Percentiles rank a stretch among this genome's conserved stretches.
These are phyloP conservation scores for Eurosta solidaginis DNA, from an alignment of 1,140 invertebrate genomes.

Conservation along the genomic window DNA sequence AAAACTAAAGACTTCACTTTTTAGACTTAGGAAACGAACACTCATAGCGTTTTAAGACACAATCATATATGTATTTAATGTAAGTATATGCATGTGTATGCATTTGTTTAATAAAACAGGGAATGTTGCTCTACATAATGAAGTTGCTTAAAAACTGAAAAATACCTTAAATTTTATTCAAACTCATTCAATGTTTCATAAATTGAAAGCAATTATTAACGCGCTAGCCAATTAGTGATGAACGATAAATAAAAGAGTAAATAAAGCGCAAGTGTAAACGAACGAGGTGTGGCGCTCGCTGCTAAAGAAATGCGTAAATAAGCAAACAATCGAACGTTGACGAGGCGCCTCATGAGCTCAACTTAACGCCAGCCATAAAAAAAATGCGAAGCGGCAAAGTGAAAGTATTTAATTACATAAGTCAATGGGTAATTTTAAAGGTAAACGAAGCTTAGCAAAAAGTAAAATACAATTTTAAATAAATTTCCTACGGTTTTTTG, in stretches of 20 bases:
- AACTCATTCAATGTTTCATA: neutral
- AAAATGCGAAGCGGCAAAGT: neutral
- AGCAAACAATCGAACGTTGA: neutral
- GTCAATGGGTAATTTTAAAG: neutral
- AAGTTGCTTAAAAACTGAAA: neutral
- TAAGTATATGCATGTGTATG: no score
- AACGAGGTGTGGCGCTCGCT: neutral
- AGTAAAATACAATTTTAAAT: neutral
- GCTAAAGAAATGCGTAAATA: neutral
- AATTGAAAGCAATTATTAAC: neutral
- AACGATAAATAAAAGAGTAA: neutral
- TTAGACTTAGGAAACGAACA: neutral
- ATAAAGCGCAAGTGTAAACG: neutral
- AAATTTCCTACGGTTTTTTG: neutral
- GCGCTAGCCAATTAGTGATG: neutral
- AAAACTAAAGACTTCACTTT: neutral
- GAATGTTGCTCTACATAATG: neutral
- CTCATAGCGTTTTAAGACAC: neutral
- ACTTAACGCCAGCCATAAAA: neutral
- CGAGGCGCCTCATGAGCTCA: no score
- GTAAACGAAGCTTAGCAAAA: neutral
- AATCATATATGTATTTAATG: neutral
- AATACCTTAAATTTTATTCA: neutral
- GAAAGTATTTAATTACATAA: constrained; percentile 21
- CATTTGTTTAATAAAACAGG: neutral